A percentile compares a stretch with the other conserved stretches of the same genome.
Conservation (phyloP, 2,113 vertebrate species). For the Gallinago undulata region DNA sequence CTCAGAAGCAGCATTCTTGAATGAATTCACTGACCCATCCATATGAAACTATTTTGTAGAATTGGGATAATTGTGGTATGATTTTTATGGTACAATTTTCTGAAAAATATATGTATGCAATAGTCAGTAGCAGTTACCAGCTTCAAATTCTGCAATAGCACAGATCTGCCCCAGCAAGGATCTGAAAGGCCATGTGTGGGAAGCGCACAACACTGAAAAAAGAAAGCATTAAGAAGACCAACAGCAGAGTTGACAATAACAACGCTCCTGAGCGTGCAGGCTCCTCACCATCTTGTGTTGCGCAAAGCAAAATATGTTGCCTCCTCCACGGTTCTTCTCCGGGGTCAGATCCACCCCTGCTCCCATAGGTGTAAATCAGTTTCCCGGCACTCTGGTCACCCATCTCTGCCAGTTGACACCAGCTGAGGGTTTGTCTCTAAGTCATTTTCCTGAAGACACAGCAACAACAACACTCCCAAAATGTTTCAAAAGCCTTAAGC, state of each 20-base stretch:
- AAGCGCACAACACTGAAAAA: fast-evolving
- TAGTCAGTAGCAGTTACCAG: not conserved
- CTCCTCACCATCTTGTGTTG: not conserved
- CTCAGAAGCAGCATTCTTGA: not conserved
- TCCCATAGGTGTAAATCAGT: not conserved
- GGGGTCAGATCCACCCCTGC: not conserved
- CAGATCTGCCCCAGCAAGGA: not conserved
- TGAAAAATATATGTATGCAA: not conserved
- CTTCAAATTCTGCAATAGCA: not conserved
- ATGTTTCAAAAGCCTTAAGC: not conserved
- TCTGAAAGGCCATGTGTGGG: not conserved
- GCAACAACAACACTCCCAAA: not conserved
- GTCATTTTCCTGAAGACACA: not conserved
- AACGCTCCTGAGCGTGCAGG: fast-evolving
- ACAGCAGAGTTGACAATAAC: not conserved
- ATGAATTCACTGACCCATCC: not conserved
- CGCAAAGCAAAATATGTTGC: not conserved
- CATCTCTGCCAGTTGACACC: not conserved
- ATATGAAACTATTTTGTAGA: not conserved
- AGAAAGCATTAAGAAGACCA: not conserved
- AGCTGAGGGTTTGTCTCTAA: not conserved
- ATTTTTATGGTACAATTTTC: not conserved
- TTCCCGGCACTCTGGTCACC: not conserved
- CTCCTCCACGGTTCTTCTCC: not conserved
- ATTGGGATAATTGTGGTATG: not conserved